Evolutionary conservation across 2,888 invertebrate species (phyloP), one percentile per base, ranked within the genome.

Genomic region (Drosophila kuntzei): DNA sequence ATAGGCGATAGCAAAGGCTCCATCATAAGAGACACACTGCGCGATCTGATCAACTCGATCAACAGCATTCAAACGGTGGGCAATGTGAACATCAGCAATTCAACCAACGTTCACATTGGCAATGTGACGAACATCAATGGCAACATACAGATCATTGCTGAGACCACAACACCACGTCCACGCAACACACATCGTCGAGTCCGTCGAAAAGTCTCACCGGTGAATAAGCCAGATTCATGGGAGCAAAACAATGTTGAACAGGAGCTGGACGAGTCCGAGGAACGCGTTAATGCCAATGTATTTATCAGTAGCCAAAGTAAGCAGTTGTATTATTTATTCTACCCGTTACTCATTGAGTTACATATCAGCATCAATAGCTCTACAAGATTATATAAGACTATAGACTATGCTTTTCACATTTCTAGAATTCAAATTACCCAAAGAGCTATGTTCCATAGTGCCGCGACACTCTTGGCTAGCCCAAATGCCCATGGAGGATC

Each of bases 101-200:
- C 93, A 0, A 91, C 90, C 34, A 91, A 92, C 69, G 92, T 93
- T 1, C 93, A 93, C 70, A 91, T 93, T 54, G 93, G 93, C 27
- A 93, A 93, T 80, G 90, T 93, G 2, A 93, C 93, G n/a, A 92
- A 93, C 49, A 91, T 93, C 14, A 93, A 92, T 59, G 93, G 93
- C 6, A 92, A 93, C 8, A 90, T 93, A 63, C 91, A 92, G 65
- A 91, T 93, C 34, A 91, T 80, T 11, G 67, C 89, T 3, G 81
- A 87, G 12, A 22, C 55, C 1, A 18, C 67, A 1, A 14, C 65
- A 0, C 16, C 41, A 5, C 75, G 57, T 12, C 41, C 59, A 1
- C 70, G 66, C 14, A 27, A 8, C 58, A 73, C 32, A 41, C 71
- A 55, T 25, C 50, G 32, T 25, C 50, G 32, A 25, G 46, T 47